These are phyloP conservation scores for Anabas testudineus DNA, from an alignment of 2,797 vertebrate genomes.

Conservation along the genomic window DNA sequence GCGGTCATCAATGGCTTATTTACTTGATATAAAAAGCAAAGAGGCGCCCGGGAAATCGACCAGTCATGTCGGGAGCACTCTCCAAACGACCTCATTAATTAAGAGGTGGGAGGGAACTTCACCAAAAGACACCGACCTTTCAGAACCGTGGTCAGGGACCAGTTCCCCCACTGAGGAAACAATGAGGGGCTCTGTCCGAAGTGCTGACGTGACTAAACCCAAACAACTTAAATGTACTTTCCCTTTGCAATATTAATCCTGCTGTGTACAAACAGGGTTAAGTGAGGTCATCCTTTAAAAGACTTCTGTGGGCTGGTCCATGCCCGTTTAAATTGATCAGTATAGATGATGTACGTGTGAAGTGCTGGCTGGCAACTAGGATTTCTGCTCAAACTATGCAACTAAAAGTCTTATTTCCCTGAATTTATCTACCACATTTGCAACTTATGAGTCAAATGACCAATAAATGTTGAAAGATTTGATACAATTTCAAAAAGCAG, in stretches of 20 bases:
- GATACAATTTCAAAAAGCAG: not conserved
- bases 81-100: constrained; percentile 18
- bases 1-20: constrained; percentile 24
- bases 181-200: constrained; percentile 40
- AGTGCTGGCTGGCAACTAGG: not conserved
- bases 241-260: constrained; percentile 52
- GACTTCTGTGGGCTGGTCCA: constrained; percentile 5
- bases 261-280: constrained; percentile 32
- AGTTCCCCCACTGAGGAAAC: constrained; percentile 17
- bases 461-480: not conserved
- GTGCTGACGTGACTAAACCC: constrained; percentile 47
- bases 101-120: not conserved
- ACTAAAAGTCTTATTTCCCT: not conserved
- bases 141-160: constrained; percentile 48
- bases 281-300: constrained; percentile 38
- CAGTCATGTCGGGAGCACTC: constrained; percentile 18
- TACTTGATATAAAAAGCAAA: constrained; percentile 57
- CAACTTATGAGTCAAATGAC: too few relatives aligned
- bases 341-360: constrained; percentile 13
- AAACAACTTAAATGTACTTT: constrained; percentile 25
- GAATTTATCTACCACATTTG: not conserved
- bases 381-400: not conserved
- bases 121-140: not conserved
- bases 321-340: constrained; percentile 18
- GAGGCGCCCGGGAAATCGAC: constrained; percentile 66